These are phyloP conservation scores for Meandrina meandrites DNA, from an alignment of 92 coral and sea anemone genomes.

Conservation along the genomic window DNA sequence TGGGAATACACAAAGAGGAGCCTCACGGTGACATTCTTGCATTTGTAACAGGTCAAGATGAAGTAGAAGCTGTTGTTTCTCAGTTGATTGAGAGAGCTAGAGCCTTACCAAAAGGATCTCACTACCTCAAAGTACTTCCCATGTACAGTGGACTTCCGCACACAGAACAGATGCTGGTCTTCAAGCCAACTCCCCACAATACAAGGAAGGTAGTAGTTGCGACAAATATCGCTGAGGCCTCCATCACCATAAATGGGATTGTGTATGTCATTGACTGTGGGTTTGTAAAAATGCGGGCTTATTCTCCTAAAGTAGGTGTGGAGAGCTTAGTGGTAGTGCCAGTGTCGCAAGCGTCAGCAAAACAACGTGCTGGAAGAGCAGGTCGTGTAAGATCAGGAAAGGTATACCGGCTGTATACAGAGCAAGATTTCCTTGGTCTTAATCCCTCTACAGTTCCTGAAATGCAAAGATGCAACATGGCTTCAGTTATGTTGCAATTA, in stretches of 20 bases:
- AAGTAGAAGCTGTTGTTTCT: conserved; percentile 87
- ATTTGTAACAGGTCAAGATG: conserved; percentile 99
- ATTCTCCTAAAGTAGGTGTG: conserved; percentile 87
- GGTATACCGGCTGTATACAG: conserved; percentile 46
- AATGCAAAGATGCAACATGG: conserved; percentile 89
- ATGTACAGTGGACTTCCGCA: conserved; percentile 99
- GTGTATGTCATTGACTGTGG: conserved; percentile 95
- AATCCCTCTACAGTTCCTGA: conserved; percentile 76
- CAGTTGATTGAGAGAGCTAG: conserved; percentile 91
- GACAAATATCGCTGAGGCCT: conserved; percentile 97
- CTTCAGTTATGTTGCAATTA: conserved; percentile 89
- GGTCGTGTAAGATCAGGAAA: conserved; percentile 95
- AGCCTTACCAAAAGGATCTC: conserved; percentile 88
- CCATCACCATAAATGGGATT: conserved; percentile 96
- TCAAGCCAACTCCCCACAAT: conserved; percentile 76
- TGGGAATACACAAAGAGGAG: conserved; percentile 95
- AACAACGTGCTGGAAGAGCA: conserved; percentile 96
- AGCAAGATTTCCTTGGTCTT: conserved; percentile 68
- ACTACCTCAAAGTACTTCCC: conserved; percentile 89
- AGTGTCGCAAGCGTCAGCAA: conserved; percentile 93
- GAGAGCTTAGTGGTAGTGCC: conserved; percentile 93
- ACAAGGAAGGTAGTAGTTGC: conserved; percentile 96
- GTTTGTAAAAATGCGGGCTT: conserved; percentile 91
- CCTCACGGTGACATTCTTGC: conserved; percentile 96
- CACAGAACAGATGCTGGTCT: conserved; percentile 92